Base-by-base conservation (phyloP, 92 coral and sea anemone genomes). In the Palythoa heliodiscus region DNA sequence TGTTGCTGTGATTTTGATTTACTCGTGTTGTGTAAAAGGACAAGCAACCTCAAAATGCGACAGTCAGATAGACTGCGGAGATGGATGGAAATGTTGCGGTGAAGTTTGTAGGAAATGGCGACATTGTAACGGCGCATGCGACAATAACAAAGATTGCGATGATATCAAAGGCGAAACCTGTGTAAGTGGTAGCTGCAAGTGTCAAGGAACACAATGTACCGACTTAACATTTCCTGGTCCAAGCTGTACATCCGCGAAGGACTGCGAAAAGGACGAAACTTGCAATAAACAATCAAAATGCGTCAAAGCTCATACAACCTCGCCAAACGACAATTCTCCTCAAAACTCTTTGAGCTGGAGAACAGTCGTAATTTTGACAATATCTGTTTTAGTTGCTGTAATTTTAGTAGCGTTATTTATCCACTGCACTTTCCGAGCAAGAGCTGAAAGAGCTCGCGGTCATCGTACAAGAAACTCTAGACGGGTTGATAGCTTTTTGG, bases 61-160 rank as follows among this genome's bases (percentile, higher is more conserved):
- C 5, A 43, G 19, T 14, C 60, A 17, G 0, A 70, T 12, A 47
- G 74, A 80, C 11, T 80, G 84, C 35, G 60, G 58, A 64, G 53
- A 20, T 29, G 73, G 61, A 48, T 22, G 14, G 3, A 24, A 66
- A 52, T 80, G 84, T 68, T 80, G 84, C 43, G 73, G 53, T 8
- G 84, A 80, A 40, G 84, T 80, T 11, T 80, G 84, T 58, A 80
- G 20, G 74, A 80, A 80, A 80, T 80, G 84, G 84, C 61, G 25
- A 80, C 0, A 80, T 25, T 80, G 84, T 14, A 68, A 19, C 35
- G 84, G 75, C 4, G 29, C 2, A 13, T 80, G 84, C 20, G 74
- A 23, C 14, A 23, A 24, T 10, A 64, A 80, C 55, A 14, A 63
- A 66, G 84, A 80, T 67, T 80, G 84, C 60, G 47, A 80, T 68